Percentiles rank a stretch among this genome's conserved stretches.
These are phyloP conservation scores for Laterallus jamaicensis DNA, from an alignment of 2,113 vertebrate species.

Conservation along the genomic window DNA sequence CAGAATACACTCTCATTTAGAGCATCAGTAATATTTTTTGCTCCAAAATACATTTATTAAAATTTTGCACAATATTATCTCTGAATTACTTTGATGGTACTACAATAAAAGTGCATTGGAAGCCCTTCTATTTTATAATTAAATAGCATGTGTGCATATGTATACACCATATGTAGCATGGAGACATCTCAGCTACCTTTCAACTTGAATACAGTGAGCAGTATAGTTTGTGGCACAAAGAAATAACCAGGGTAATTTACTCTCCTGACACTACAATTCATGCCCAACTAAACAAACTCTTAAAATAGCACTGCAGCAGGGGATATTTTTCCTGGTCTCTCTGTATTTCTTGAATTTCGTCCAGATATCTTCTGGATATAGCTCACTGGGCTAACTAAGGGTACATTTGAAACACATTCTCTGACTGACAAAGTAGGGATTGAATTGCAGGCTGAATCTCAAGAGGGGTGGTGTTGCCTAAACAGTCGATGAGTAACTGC, in stretches of 20 bases:
- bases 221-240: background rate
- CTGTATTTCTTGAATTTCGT: background rate
- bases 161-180: background rate
- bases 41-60: background rate
- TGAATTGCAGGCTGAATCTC: background rate
- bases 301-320: background rate
- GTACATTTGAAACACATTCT: background rate
- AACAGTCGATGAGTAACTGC: background rate
- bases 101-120: background rate
- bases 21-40: background rate
- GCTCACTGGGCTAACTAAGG: background rate
- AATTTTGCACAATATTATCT: background rate
- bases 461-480: background rate
- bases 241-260: background rate
- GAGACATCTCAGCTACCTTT: background rate
- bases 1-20: background rate
- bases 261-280: background rate
- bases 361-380: background rate
- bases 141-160: background rate
- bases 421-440: background rate
- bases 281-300: background rate
- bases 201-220: background rate
- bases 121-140: background rate
- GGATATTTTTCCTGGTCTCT: background rate
- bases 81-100: background rate